These are phyloP conservation scores for Chrysochloris asiatica DNA, from an alignment of 2,113 vertebrate species.

Conservation along the genomic window DNA sequence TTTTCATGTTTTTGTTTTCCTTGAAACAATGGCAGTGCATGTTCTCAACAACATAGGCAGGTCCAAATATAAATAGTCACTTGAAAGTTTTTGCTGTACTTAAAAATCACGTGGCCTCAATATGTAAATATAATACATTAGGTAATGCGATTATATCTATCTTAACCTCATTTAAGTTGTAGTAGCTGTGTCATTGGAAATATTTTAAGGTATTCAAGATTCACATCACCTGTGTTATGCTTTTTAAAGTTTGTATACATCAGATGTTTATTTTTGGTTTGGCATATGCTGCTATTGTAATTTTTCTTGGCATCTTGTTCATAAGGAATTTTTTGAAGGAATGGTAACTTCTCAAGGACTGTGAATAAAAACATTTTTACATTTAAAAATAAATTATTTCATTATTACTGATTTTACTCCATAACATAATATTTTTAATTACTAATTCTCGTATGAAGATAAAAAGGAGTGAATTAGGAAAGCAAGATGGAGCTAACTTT, in stretches of 20 bases:
- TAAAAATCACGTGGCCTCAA: constrained; percentile 9
- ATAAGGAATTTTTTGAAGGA: constrained; percentile 77
- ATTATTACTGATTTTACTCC: constrained; percentile 50
- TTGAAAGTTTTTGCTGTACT: constrained; percentile 51
- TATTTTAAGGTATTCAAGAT: constrained; percentile 61
- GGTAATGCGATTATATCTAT: constrained; percentile 54
- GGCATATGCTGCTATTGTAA: constrained; percentile 79
- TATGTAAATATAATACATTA: constrained; percentile 56
- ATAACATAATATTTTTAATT: constrained; percentile 33
- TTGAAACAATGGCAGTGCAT: constrained; percentile 67
- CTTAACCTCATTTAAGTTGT: constrained; percentile 67
- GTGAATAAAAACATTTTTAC: constrained; percentile 85
- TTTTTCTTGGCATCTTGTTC: constrained; percentile 77
- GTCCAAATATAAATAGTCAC: constrained; percentile 66
- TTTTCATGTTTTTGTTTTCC: neutral
- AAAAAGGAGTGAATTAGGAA: constrained; percentile 34
- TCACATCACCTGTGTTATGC: constrained; percentile 81
- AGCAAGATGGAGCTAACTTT: constrained; percentile 35
- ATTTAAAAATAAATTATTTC: constrained; percentile 66
- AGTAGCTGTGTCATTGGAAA: constrained; percentile 67
- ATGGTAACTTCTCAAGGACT: constrained; percentile 78
- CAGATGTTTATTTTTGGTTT: constrained; percentile 85
- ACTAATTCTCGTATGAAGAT: neutral
- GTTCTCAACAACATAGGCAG: constrained; percentile 62
- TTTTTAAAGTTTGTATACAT: constrained; percentile 83